Conservation (phyloP, 2,888 invertebrate genomes). For the Zhengitettix transpicula region DNA sequence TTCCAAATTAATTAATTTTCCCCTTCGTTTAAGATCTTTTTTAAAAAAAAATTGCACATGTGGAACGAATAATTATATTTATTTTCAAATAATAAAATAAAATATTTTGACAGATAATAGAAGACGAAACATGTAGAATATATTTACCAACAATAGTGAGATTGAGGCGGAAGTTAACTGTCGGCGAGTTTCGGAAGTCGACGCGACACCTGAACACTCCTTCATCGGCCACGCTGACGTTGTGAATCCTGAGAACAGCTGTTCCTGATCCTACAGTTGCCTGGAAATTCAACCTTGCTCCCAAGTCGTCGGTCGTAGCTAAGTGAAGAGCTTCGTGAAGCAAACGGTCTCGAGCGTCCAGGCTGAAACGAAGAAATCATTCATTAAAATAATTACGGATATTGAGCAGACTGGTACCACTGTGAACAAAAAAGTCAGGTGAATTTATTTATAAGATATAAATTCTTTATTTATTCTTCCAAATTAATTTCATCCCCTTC, state of each 20-base stretch:
- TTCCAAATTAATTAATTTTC: too few relatives aligned
- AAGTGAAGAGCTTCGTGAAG: conserved; percentile 50
- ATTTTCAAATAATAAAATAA: too few relatives aligned
- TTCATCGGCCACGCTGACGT: conserved; percentile 55
- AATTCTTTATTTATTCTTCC: too few relatives aligned
- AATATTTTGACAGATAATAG: too few relatives aligned
- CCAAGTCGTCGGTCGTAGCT: conserved; percentile 62
- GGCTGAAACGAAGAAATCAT: conserved; percentile 29
- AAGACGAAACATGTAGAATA: neutral
- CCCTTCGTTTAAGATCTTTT: too few relatives aligned
- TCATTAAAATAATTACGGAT: too few relatives aligned
- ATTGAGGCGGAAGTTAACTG: conserved; percentile 70
- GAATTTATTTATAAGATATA: too few relatives aligned
- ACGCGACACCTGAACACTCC: conserved; percentile 77
- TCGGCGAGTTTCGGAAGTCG: conserved; percentile 78
- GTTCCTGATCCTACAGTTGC: conserved; percentile 27
- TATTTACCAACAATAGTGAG: conserved; percentile 73
- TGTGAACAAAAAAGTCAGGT: too few relatives aligned
- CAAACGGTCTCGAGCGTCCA: conserved; percentile 60
- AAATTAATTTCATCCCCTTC: too few relatives aligned
- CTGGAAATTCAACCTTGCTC: conserved; percentile 55
- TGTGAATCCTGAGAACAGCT: conserved; percentile 55
- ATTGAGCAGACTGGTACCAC: too few relatives aligned
- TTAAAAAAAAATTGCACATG: too few relatives aligned
- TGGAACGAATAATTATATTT: too few relatives aligned